Evolutionary conservation across 2,797 vertebrate species (phyloP), one percentile per base, ranked within the genome.

Genomic region (Zalophus californianus): DNA sequence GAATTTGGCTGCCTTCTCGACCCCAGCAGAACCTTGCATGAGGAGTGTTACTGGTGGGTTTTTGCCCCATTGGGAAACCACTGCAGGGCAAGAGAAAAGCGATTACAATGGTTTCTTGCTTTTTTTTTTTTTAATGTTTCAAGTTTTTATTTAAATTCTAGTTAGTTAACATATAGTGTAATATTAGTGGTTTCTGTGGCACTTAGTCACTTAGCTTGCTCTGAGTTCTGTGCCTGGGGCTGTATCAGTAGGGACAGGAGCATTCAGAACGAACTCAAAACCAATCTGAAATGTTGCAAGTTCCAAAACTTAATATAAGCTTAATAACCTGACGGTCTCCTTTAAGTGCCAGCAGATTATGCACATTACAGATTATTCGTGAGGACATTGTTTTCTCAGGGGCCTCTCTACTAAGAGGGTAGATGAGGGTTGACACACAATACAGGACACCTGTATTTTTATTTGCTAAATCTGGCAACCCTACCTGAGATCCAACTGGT

Each of bases 391-490:
- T 64, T 52, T 14, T 68, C 35, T 68, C 54, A 35, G 79, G 52
- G 41, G 18, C 48, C 66, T 90, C 62, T 93, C 29, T 52, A 15
- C 50, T 15, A 15, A 52, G 50, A 66, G 64, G 25, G 15, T n/a
- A 10, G 5, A 56, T 38, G 25, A 75, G 32, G 54, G 5, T 6
- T 80, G 52, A 93, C 80, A 79, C 29, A 91, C 83, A 90, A 85
- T 18, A 73, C 29, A 77, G 44, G 44, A 64, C 14, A 72, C 35
- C 32, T 60, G 29, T 13, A 80, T 58, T 90, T 88, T 86, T 78
- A 75, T 50, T 91, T 86, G 32, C 25, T 56, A 54, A 95, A 73
- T 85, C 77, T 73, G 75, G 38, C 83, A 86, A 29, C 35, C 7
- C 23, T 50, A 44, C 35, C 54, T 96, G n/a, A 68, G 64, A 50